Conservation (phyloP, 1,140 invertebrate genomes). For the Apis cerana region DNA sequence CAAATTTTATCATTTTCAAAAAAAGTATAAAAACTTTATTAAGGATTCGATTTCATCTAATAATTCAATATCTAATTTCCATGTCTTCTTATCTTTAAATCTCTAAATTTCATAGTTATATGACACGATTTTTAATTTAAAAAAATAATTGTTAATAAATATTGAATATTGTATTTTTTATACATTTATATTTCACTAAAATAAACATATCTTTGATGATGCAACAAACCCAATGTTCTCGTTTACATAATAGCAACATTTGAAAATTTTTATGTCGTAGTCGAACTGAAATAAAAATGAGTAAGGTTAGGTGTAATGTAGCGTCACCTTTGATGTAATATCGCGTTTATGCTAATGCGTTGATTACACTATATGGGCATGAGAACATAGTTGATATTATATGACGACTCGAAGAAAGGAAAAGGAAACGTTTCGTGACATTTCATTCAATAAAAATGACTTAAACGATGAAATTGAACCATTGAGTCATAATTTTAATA, state of each 20-base stretch:
- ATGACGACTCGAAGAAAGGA: background rate
- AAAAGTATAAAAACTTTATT: too few species aligned
- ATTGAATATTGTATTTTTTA: too few species aligned
- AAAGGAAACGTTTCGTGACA: background rate
- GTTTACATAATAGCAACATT: background rate
- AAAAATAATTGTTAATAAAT: background rate
- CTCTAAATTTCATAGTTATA: background rate
- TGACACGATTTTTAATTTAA: background rate
- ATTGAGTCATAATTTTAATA: background rate
- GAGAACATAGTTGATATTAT: background rate
- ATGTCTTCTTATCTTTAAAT: background rate
- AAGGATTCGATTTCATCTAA: too few species aligned
- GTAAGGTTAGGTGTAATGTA: background rate
- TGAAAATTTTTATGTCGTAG: background rate
- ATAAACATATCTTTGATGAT: background rate
- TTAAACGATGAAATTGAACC: background rate
- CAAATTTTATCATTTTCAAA: too few species aligned
- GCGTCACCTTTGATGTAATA: constrained; percentile 4
- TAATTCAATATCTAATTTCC: background rate
- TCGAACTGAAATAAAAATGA: constrained; percentile 20
- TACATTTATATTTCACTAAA: background rate
- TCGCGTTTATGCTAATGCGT: background rate
- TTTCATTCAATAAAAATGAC: background rate
- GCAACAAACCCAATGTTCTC: background rate
- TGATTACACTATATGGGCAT: background rate